Base-by-base conservation (phyloP, 2,113 vertebrate species). In the Zapornia atra region DNA sequence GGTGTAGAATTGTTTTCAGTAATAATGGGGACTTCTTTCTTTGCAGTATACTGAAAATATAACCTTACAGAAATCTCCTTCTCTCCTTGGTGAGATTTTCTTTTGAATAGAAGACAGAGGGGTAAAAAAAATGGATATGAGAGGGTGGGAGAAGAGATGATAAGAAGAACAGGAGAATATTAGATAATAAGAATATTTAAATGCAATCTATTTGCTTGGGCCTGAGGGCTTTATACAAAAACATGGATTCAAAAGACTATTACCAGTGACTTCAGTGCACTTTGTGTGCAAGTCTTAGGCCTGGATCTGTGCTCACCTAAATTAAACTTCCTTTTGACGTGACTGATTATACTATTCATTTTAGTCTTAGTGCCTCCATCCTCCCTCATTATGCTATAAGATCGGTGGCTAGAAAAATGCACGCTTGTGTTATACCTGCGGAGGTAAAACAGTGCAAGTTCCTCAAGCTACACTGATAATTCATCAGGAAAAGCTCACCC, bases 401-500 rank as follows among this genome's bases (percentile, higher is more conserved):
- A 34, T 61, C 70, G 25, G 16, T 29, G n/a, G 14, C 34, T 8
- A 69, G 46, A 29, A 42, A 79, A 54, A 59, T 8, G 12, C 20
- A 24, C 0, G 0, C 61, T 72, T n/a, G 15, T 69, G 22, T n/a
- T 46, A 4, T 19, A 53, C 50, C 69, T 82, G 33, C 34, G 33
- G 22, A 26, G 42, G n/a, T 28, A 40, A 60, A 82, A 6, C 16
- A 10, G 31, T 5, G 11, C 16, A 12, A 34, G 15, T 3, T 66
- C 40, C 46, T 53, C 10, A 33, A 75, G 26, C 7, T 21, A 5
- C 4, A 33, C 25, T 0, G 7, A 34, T 16, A 25, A 72, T 51
- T 65, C 26, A 25, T 7, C 54, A 48, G 69, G 26, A 42, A 61
- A 40, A 60, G 15, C 7, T 85, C 44, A 5, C 36, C 21, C 20